Evolutionary conservation across 2,888 invertebrate species (phyloP).

Genomic region (Cosmia pyralina): DNA sequence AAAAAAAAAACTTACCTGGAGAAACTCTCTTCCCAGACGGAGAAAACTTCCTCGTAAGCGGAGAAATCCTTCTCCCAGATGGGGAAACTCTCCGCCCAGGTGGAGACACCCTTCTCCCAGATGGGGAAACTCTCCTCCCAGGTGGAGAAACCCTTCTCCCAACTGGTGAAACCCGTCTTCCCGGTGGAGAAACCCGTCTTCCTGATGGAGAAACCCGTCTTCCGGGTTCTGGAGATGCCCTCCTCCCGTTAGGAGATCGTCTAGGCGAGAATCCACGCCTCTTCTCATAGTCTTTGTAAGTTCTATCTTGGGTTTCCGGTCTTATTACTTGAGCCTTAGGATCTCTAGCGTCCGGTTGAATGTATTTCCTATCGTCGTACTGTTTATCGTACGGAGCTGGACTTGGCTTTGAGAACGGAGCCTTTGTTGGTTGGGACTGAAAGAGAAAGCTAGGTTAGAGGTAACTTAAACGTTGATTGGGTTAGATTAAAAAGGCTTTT

Average conservation of each 20-base stretch:
- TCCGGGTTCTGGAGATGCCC: constrained; percentile 40
- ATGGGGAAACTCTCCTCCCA: not conserved
- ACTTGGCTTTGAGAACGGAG: constrained; percentile 43
- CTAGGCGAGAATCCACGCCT: constrained; percentile 57
- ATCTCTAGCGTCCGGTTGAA: constrained; percentile 53
- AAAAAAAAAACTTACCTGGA: constrained; percentile 43
- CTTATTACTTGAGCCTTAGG: constrained; percentile 39
- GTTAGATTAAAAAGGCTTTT: too few relatives aligned
- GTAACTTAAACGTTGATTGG: not conserved
- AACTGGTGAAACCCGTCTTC: constrained; percentile 54
- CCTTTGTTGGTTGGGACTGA: constrained; percentile 63
- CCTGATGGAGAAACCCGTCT: constrained; percentile 59
- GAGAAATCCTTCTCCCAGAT: constrained; percentile 54
- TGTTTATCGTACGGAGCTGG: constrained; percentile 57
- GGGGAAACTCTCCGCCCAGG: constrained; percentile 61
- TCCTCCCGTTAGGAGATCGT: constrained; percentile 37
- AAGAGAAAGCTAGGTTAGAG: not conserved
- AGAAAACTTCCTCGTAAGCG: constrained; percentile 33
- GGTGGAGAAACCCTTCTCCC: constrained; percentile 54
- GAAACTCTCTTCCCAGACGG: constrained; percentile 59
- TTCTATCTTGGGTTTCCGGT: constrained; percentile 56
- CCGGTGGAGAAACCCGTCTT: constrained; percentile 49
- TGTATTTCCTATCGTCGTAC: constrained; percentile 67
- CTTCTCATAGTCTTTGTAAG: constrained; percentile 62
- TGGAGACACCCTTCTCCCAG: constrained; percentile 3